Evolutionary conservation across 2,113 vertebrate species (phyloP).

Genomic region (Muscicapa adusta): DNA sequence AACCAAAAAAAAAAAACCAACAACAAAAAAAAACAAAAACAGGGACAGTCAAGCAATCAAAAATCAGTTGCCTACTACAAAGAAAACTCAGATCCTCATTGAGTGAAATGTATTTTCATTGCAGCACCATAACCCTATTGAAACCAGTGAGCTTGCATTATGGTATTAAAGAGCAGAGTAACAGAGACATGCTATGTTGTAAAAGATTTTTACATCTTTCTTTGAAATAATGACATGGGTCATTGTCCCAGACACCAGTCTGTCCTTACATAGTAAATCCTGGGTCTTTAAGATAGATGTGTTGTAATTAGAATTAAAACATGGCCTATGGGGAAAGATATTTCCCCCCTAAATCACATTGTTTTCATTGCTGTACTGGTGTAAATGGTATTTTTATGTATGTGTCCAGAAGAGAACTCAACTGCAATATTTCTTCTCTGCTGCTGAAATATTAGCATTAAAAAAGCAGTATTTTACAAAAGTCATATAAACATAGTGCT

Average conservation of each 20-base stretch:
- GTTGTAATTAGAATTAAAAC: not conserved
- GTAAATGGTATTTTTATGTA: constrained; percentile 37
- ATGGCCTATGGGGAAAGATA: not conserved
- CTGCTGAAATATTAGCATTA: constrained; percentile 30
- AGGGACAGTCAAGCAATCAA: not conserved
- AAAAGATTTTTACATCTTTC: not conserved
- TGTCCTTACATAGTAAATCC: not conserved
- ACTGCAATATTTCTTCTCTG: constrained; percentile 21
- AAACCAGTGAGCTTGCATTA: not conserved
- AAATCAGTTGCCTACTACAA: not conserved
- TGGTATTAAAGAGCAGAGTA: not conserved
- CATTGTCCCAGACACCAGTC: not conserved
- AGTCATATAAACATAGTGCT: not conserved
- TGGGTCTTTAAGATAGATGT: not conserved
- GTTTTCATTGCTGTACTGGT: constrained; percentile 11
- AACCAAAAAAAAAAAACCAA: not conserved
- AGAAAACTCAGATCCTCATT: not conserved
- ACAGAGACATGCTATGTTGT: not conserved
- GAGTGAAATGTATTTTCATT: not conserved
- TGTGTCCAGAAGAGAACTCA: not conserved
- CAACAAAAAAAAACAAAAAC: not conserved
- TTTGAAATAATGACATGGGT: constrained; percentile 8
- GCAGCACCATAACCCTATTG: not conserved
- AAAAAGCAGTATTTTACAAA: constrained; percentile 43
- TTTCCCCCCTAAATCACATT: not conserved